Percentiles rank a stretch among this genome's conserved stretches.
These are phyloP conservation scores for Natator depressus DNA, from an alignment of 2,113 vertebrate species.

Conservation along the genomic window DNA sequence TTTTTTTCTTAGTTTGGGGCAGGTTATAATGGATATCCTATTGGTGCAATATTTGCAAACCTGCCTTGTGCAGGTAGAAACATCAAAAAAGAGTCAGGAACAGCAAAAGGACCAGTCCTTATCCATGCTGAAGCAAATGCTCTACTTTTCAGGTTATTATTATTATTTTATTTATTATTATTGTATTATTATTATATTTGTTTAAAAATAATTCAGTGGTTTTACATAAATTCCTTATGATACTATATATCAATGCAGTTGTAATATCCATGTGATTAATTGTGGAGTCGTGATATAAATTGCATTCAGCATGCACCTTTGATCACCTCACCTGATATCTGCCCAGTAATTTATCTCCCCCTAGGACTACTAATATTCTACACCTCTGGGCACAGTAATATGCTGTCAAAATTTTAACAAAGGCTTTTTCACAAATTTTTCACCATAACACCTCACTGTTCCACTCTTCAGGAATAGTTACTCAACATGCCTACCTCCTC, in stretches of 20 bases:
- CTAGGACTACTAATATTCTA: neutral
- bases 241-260: neutral
- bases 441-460: neutral
- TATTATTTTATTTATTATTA: neutral
- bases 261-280: neutral
- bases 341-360: neutral
- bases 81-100: rapidly evolving
- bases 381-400: neutral
- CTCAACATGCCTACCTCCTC: neutral
- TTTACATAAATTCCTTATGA: neutral
- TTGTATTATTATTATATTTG: neutral
- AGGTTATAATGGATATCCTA: slow-evolving; percentile 42
- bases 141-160: slow-evolving; percentile 23
- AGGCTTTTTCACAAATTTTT: neutral
- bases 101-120: neutral
- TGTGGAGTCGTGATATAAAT: neutral
- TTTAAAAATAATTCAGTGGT: neutral
- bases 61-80: neutral
- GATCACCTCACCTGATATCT: neutral
- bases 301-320: neutral
- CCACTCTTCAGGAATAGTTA: neutral
- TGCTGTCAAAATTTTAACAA: neutral
- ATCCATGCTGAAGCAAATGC: slow-evolving; percentile 46
- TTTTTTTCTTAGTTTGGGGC: slow-evolving; percentile 37
- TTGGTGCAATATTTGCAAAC: slow-evolving; percentile 32